These are phyloP conservation scores for Coryphaenoides rupestris DNA, from an alignment of 2,113 vertebrate species.

Conservation along the genomic window DNA sequence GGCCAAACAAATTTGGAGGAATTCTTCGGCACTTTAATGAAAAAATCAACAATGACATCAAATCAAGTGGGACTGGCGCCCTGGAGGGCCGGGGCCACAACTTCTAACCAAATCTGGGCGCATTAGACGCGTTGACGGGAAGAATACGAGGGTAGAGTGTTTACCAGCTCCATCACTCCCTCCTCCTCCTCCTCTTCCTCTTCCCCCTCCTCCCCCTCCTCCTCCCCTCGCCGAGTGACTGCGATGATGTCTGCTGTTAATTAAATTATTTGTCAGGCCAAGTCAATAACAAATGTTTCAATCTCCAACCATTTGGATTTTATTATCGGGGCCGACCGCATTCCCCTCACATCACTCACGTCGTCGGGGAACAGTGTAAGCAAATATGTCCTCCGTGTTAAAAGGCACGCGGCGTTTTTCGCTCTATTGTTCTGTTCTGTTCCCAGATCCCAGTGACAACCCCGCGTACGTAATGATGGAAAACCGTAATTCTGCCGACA, in stretches of 20 bases:
- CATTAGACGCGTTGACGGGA: conserved; percentile 41
- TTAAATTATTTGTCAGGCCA: conserved; percentile 61
- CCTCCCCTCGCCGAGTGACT: conserved; percentile 19
- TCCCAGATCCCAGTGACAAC: conserved; percentile 47
- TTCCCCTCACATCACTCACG: conserved; percentile 61
- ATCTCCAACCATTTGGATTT: conserved; percentile 60
- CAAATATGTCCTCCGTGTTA: conserved; percentile 61
- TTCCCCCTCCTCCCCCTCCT: conserved; percentile 25
- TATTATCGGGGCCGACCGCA: conserved; percentile 49
- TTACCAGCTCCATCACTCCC: conserved; percentile 32
- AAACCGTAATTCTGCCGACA: conserved; percentile 52
- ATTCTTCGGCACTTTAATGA: conserved; percentile 49
- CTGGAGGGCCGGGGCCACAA: conserved; percentile 18
- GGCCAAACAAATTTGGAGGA: conserved; percentile 42
- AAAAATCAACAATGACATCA: conserved; percentile 54
- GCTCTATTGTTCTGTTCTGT: conserved; percentile 7
- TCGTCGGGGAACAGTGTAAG: conserved; percentile 51
- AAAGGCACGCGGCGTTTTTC: conserved; percentile 60
- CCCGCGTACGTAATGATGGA: conserved; percentile 45
- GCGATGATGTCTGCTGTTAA: conserved; percentile 43
- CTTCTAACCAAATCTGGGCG: conserved; percentile 27
- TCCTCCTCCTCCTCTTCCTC: conserved; percentile 21
- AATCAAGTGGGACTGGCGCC: conserved; percentile 38
- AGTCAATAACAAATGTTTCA: conserved; percentile 65
- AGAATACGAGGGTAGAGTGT: conserved; percentile 32